A percentile compares a stretch with the other conserved stretches of the same genome.
Conservation (phyloP, 2,888 invertebrate genomes). For the Eumerus sabulonum region DNA sequence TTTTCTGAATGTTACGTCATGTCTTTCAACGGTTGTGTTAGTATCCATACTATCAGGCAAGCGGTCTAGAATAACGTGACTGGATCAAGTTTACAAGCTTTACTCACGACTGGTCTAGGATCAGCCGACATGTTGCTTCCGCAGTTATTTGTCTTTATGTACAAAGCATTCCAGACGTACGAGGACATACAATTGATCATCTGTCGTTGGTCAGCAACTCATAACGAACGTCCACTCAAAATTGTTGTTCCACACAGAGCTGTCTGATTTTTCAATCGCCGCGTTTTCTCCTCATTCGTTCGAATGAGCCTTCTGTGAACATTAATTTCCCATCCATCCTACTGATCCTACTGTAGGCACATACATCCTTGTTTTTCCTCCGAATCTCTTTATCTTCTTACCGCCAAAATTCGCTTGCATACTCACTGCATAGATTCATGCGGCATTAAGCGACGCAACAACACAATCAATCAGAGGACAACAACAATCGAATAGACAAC, state of each 20-base stretch:
- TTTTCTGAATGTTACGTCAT: too few relatives aligned
- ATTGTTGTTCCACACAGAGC: not conserved
- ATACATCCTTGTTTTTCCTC: constrained; percentile 16
- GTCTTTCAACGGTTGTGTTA: too few relatives aligned
- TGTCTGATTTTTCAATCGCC: constrained; percentile 4
- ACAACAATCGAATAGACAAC: constrained; percentile 12
- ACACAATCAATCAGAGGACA: constrained; percentile 36
- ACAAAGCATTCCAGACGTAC: too few relatives aligned
- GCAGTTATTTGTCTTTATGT: too few relatives aligned
- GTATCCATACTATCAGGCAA: too few relatives aligned
- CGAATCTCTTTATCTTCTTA: constrained; percentile 13
- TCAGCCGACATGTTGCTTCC: too few relatives aligned
- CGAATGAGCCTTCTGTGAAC: constrained; percentile 10
- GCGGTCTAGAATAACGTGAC: too few relatives aligned
- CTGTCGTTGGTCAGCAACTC: constrained; percentile 14
- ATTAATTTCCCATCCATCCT: constrained; percentile 29
- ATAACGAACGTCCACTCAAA: constrained; percentile 19
- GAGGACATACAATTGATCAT: too few relatives aligned
- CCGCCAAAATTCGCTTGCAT: not conserved
- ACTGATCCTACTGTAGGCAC: constrained; percentile 7
- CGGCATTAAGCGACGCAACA: too few relatives aligned
- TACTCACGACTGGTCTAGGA: too few relatives aligned
- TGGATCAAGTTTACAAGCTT: too few relatives aligned
- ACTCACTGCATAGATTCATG: not conserved
- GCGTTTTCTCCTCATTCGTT: not conserved